Conservation (phyloP, 2,113 vertebrate genomes). For the Hydrolagus affinis region DNA sequence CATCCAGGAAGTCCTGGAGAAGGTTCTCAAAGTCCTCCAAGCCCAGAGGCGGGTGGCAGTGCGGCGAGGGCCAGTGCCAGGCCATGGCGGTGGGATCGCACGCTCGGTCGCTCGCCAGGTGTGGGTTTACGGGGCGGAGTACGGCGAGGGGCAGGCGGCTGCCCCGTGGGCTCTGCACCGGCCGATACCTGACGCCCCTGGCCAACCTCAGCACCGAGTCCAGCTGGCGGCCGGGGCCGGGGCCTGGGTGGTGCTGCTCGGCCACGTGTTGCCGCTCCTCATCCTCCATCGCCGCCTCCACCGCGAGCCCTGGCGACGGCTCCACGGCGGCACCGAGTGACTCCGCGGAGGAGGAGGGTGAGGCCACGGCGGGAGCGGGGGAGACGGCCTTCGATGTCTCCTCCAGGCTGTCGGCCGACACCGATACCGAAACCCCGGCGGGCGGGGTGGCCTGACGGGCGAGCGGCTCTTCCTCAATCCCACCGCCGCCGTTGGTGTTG, state of each 20-base stretch:
- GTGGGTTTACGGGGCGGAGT: slow-evolving; percentile 43
- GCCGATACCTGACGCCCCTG: slow-evolving; percentile 67
- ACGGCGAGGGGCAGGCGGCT: slow-evolving; percentile 75
- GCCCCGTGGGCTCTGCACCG: slow-evolving; percentile 64
- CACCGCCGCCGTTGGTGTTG: too few species aligned
- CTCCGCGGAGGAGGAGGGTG: slow-evolving; percentile 65
- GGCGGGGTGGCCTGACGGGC: slow-evolving; percentile 45
- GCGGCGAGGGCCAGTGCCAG: too few species aligned
- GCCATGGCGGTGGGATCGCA: too few species aligned
- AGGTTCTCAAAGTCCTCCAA: slow-evolving; percentile 72
- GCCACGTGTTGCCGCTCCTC: slow-evolving; percentile 52
- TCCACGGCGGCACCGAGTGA: slow-evolving; percentile 66
- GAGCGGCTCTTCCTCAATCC: slow-evolving; percentile 51
- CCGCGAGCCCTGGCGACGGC: slow-evolving; percentile 40
- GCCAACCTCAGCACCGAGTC: slow-evolving; percentile 65
- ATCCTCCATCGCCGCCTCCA: slow-evolving; percentile 49
- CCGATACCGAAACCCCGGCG: slow-evolving; percentile 29
- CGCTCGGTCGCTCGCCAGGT: too few species aligned
- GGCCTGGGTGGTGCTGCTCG: slow-evolving; percentile 43
- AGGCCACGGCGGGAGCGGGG: slow-evolving; percentile 31
- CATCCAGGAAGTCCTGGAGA: slow-evolving; percentile 75
- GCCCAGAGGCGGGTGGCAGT: slow-evolving; percentile 48
- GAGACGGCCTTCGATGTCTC: slow-evolving; percentile 35
- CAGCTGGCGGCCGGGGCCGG: slow-evolving; percentile 44
- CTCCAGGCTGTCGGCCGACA: slow-evolving; percentile 66